Percentiles rank a stretch among this genome's conserved stretches.
Evolutionary conservation across 2,113 vertebrate genomes (phyloP).

Genomic region (Platichthys flesus): DNA sequence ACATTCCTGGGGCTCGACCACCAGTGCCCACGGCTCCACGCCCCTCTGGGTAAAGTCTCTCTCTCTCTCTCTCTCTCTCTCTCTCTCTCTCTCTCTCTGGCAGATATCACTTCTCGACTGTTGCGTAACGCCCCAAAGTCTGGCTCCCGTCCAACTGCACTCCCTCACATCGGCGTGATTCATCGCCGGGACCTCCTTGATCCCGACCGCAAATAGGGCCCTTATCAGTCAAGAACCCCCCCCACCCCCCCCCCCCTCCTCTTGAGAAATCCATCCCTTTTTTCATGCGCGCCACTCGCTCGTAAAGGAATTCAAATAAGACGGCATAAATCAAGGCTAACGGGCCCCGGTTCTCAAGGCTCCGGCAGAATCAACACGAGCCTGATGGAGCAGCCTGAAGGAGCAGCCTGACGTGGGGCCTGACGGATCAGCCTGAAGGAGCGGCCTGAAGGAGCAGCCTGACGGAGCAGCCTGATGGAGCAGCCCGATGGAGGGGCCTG

Average conservation of each 20-base stretch:
- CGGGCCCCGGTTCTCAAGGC: slow-evolving; percentile 36
- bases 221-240: slow-evolving; percentile 67
- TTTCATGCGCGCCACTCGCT: slow-evolving; percentile 51
- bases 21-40: background rate
- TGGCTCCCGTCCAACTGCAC: slow-evolving; percentile 38
- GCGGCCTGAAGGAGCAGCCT: too few species aligned
- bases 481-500: too few species aligned
- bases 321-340: slow-evolving; percentile 67
- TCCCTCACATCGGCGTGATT: slow-evolving; percentile 55
- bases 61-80: too few species aligned
- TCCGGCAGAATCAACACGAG: slow-evolving; percentile 58
- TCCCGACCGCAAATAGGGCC: slow-evolving; percentile 55
- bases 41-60: slow-evolving; percentile 32
- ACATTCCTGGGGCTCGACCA: slow-evolving; percentile 11
- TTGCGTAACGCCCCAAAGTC: slow-evolving; percentile 34
- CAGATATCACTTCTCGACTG: slow-evolving; percentile 41
- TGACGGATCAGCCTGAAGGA: too few species aligned
- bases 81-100: slow-evolving; percentile 21
- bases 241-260: background rate
- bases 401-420: too few species aligned
- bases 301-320: slow-evolving; percentile 73
- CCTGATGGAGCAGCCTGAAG: background rate
- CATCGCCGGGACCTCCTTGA: slow-evolving; percentile 51
- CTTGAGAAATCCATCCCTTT: slow-evolving; percentile 62
- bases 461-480: too few species aligned